Evolutionary conservation across 1,140 invertebrate genomes (phyloP).

Genomic region (Ceratosolen fusciceps): DNA sequence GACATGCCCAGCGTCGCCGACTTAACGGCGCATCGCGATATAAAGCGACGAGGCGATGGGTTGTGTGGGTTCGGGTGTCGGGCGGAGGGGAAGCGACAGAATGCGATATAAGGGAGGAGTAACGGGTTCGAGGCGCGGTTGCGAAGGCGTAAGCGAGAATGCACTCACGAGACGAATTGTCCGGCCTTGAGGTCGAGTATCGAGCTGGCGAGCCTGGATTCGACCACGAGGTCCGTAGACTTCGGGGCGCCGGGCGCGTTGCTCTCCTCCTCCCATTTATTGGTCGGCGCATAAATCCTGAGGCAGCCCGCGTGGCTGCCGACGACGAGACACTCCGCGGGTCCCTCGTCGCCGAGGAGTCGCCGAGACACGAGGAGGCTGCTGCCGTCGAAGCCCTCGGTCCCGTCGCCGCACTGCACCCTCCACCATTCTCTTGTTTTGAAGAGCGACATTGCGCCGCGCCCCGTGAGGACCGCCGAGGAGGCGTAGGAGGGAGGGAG

Average conservation of each 20-base stretch:
- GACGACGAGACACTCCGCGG: constrained; percentile 77
- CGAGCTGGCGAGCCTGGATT: constrained; percentile 77
- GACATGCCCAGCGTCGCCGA: no score
- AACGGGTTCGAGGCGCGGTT: background rate
- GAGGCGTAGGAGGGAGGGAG: background rate
- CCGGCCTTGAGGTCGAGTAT: constrained; percentile 82
- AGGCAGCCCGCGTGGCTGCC: constrained; percentile 81
- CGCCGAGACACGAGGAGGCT: constrained; percentile 67
- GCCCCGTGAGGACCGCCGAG: no score
- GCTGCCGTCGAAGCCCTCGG: constrained; percentile 76
- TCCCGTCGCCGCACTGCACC: constrained; percentile 75
- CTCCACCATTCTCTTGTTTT: constrained; percentile 85
- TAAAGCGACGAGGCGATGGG: no score
- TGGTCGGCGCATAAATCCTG: constrained; percentile 77
- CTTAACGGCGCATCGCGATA: no score
- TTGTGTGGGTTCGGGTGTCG: background rate
- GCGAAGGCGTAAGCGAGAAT: background rate
- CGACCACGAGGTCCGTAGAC: constrained; percentile 80
- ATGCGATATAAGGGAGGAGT: background rate
- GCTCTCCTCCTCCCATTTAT: constrained; percentile 67
- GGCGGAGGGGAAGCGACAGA: background rate
- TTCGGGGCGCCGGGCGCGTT: constrained; percentile 71
- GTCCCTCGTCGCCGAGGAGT: constrained; percentile 67
- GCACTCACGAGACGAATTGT: constrained; percentile 81
- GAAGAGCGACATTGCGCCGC: constrained; percentile 81